Conservation (phyloP, 2,797 vertebrate species). For the Cyprinella venusta region DNA sequence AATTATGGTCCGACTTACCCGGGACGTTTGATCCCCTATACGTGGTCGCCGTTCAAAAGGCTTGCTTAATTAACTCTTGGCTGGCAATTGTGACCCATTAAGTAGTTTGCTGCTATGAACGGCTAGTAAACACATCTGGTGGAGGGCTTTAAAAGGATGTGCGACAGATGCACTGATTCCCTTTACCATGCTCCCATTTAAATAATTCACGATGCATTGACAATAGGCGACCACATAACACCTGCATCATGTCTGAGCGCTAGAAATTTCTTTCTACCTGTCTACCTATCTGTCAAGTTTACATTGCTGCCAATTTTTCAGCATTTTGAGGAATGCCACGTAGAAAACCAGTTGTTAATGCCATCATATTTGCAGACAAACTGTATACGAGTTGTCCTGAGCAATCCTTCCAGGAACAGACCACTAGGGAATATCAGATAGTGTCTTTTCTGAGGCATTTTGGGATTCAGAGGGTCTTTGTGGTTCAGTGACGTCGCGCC, state of each 20-base stretch:
- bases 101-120: conserved; percentile 86
- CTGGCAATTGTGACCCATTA: conserved; percentile 87
- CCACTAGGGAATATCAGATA: not conserved
- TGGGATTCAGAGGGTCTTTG: conserved; percentile 62
- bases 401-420: not conserved
- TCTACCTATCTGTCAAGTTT: conserved; percentile 69
- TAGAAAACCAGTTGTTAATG: not conserved
- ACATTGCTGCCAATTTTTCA: not conserved
- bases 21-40: conserved; percentile 63
- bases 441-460: conserved; percentile 62
- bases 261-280: conserved; percentile 31
- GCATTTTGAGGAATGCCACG: conserved; percentile 7
- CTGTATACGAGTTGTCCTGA: not conserved
- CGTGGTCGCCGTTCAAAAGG: conserved; percentile 74
- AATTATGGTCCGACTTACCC: conserved; percentile 37
- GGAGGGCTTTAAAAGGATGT: conserved; percentile 79
- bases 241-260: conserved; percentile 70
- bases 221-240: conserved; percentile 66
- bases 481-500: conserved; percentile 60
- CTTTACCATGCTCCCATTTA: conserved; percentile 81
- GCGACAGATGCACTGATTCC: conserved; percentile 90
- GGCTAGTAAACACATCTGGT: conserved; percentile 93
- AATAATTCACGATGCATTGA: conserved; percentile 84
- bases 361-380: not conserved
- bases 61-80: conserved; percentile 90